phyloP scores from a whole-genome alignment of 2,888 invertebrate genomes.

The Cristatella mucedo region DNA sequence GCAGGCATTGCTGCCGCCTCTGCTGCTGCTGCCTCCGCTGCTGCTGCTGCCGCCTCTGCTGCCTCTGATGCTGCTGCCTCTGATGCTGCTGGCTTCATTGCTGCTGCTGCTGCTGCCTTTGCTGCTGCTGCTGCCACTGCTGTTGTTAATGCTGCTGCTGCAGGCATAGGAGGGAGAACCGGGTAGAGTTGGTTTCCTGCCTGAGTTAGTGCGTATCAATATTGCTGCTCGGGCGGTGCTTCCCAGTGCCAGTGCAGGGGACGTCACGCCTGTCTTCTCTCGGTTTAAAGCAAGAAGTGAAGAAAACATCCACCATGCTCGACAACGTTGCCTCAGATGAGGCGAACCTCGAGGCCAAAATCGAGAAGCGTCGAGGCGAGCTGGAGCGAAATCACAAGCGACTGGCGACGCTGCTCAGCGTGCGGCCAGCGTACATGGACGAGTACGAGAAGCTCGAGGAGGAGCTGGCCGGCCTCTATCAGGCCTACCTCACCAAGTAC shows the following conservation, averaged over 20 bases:
- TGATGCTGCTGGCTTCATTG: too few relatives aligned
- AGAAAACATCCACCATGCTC: conserved; percentile 52
- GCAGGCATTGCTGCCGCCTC: too few relatives aligned
- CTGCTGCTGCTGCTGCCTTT: too few relatives aligned
- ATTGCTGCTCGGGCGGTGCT: too few relatives aligned
- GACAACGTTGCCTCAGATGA: conserved; percentile 74
- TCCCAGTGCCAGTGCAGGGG: background rate
- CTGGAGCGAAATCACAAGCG: conserved; percentile 81
- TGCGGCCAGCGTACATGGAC: conserved; percentile 47
- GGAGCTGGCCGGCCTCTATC: conserved; percentile 66
- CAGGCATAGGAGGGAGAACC: too few relatives aligned
- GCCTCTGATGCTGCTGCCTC: too few relatives aligned
- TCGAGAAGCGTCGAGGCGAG: conserved; percentile 74
- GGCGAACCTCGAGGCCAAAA: conserved; percentile 70
- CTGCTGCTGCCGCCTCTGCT: too few relatives aligned
- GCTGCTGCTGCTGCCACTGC: too few relatives aligned
- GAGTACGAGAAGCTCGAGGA: conserved; percentile 64
- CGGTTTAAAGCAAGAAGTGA: conserved; percentile 47
- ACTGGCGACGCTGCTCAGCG: conserved; percentile 78
- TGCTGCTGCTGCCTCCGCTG: too few relatives aligned
- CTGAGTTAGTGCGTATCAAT: too few relatives aligned
- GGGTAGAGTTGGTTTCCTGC: too few relatives aligned
- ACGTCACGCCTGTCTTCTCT: background rate
- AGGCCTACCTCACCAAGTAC: conserved; percentile 69
- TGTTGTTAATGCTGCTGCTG: too few relatives aligned